Evolutionary conservation across 2,113 vertebrate species (phyloP).

Genomic region (Apus apus): DNA sequence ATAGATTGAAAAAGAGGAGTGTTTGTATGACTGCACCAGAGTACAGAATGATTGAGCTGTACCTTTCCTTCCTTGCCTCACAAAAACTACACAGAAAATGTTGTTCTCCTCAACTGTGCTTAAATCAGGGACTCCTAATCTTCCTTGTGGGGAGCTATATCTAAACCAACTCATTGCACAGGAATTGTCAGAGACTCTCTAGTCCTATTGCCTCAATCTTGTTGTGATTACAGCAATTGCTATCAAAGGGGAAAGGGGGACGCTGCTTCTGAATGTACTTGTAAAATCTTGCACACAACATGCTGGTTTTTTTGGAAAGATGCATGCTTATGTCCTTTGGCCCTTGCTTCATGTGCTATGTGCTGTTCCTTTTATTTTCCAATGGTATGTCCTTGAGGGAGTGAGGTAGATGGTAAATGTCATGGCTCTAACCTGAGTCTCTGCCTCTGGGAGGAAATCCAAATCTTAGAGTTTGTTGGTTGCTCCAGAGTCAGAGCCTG

Average conservation of each 20-base stretch:
- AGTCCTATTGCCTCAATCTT: background rate
- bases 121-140: background rate
- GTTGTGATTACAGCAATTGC: background rate
- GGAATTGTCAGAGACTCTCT: background rate
- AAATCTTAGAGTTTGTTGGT: background rate
- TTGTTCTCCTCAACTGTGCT: background rate
- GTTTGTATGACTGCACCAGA: background rate
- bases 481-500: background rate
- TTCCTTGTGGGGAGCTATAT: background rate
- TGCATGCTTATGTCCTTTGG: background rate
- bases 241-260: background rate
- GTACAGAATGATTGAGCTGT: background rate
- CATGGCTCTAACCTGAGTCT: background rate
- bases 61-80: background rate
- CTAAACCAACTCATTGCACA: background rate
- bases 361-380: background rate
- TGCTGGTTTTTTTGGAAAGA: background rate
- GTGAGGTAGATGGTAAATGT: background rate
- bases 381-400: background rate
- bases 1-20: background rate
- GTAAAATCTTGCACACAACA: background rate
- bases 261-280: background rate
- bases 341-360: background rate
- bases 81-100: background rate
- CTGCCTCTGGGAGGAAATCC: background rate